phyloP scores from a whole-genome alignment of 2,888 invertebrate species.

The Drosophila formosana region DNA sequence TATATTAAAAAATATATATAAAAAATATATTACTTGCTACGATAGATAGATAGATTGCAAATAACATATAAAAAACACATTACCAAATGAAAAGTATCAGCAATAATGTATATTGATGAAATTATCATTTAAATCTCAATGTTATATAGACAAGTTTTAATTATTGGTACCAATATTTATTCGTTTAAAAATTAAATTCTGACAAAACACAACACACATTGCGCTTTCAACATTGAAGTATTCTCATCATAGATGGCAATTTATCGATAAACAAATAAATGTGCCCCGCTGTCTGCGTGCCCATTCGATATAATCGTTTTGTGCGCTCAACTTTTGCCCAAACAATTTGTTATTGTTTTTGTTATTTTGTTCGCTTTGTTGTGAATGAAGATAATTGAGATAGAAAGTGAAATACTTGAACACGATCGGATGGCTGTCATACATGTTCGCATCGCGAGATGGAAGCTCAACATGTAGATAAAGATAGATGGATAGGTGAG shows the following conservation, averaged over 20 bases:
- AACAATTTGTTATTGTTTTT: constrained; percentile 1
- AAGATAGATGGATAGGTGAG: neutral
- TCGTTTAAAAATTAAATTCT: too few species aligned
- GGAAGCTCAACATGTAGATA: neutral
- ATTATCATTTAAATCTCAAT: too few species aligned
- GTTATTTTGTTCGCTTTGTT: neutral
- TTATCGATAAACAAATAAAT: neutral
- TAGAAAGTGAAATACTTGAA: constrained; percentile 18
- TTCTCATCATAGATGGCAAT: neutral
- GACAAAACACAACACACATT: neutral
- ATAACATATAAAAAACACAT: too few species aligned
- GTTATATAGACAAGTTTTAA: too few species aligned
- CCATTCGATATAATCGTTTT: neutral
- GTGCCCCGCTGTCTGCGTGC: too few species aligned
- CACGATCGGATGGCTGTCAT: constrained; percentile 14
- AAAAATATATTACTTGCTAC: too few species aligned
- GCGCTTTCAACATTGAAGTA: neutral
- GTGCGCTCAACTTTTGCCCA: neutral
- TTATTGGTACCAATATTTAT: too few species aligned
- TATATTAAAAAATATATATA: too few species aligned
- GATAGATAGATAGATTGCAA: too few species aligned
- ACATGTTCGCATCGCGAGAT: constrained; percentile 2
- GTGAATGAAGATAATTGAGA: constrained; percentile 7
- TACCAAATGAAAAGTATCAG: too few species aligned
- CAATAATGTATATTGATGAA: too few species aligned